These are phyloP conservation scores for Callionymus lyra DNA, from an alignment of 2,113 vertebrate genomes.

Conservation along the genomic window DNA sequence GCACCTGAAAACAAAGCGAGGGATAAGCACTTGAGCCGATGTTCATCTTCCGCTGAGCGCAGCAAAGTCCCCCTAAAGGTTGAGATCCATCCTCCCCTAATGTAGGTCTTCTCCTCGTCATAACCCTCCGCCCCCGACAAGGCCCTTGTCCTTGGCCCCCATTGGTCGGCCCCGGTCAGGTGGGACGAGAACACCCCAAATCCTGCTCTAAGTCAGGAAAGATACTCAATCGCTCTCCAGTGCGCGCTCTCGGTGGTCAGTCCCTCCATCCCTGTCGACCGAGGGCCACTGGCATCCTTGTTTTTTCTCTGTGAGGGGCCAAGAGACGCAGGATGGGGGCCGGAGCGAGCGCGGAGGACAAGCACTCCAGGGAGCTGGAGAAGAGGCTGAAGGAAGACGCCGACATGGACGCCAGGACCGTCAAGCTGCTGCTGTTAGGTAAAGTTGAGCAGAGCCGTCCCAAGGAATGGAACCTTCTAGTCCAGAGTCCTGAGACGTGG, in stretches of 20 bases:
- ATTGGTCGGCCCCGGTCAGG: slow-evolving; percentile 62
- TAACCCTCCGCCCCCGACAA: slow-evolving; percentile 45
- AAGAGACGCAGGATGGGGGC: slow-evolving; percentile 77
- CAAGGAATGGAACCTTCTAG: too few relatives aligned
- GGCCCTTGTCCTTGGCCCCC: slow-evolving; percentile 74
- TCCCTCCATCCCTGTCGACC: slow-evolving; percentile 19
- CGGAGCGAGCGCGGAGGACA: slow-evolving; percentile 90
- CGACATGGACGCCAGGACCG: slow-evolving; percentile 89
- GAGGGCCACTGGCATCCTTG: slow-evolving; percentile 36
- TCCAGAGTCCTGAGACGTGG: not conserved
- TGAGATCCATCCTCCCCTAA: slow-evolving; percentile 43
- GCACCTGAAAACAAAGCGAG: not conserved
- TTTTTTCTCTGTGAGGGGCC: slow-evolving; percentile 41
- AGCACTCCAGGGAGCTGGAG: slow-evolving; percentile 90
- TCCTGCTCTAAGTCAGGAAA: slow-evolving; percentile 65
- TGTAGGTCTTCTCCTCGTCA: slow-evolving; percentile 41
- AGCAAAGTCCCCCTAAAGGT: slow-evolving; percentile 66
- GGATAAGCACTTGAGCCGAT: slow-evolving; percentile 68
- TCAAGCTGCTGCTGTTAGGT: slow-evolving; percentile 97
- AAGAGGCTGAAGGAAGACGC: slow-evolving; percentile 96
- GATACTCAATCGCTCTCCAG: slow-evolving; percentile 37
- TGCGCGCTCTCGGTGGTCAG: slow-evolving; percentile 33
- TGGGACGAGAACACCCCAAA: slow-evolving; percentile 59
- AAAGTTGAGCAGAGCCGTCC: slow-evolving; percentile 52
- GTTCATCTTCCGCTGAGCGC: slow-evolving; percentile 72